Base-by-base conservation (phyloP, 2,888 invertebrate species). In the Drosophila pegasa region DNA sequence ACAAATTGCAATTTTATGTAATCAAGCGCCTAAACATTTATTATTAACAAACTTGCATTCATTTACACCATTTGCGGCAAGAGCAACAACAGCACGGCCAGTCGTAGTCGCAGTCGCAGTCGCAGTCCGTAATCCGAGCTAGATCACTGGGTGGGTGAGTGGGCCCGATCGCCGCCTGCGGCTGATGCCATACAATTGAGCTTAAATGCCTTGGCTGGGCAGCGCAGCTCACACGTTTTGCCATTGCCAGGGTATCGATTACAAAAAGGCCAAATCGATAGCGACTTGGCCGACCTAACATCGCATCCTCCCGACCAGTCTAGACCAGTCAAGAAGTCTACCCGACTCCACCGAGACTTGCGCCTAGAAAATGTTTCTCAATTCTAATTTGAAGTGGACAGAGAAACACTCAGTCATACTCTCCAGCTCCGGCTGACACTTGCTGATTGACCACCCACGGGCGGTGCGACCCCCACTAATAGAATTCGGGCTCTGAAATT, bases 11-110 rank as follows among this genome's bases (percentile, higher is more conserved):
- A 61, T 69, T 84, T 75, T 82, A 87, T 85, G 89, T 85, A 85
- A 85, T 89, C 88, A 82, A 85, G 86, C 85, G 86, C 82, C 55
- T 85, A 85, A 85, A 87, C 85, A 85, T 87, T 85, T 85, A 79
- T 77, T 87, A 89, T 87, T 87, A 89, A 89, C 85, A 85, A 85
- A 89, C 89, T 81, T 73, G 78, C 79, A 73, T 78, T 80, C 71
- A 87, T 74, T 82, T 86, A 79, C 67, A 83, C 80, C 83, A 56
- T 70, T 82, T 84, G 87, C 52, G 85, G 79, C 78, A 47, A 37
- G 54, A 38, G 12, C 40, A 45, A 16, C 40, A 18, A 38, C 2
- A 48, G 37, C 35, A 47, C 48, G 25, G 27, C 5, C 22, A 41
- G 14, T n/a, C 22, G n/a, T n/a, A 38, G 12, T 31, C n/a, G 8